phyloP scores from a whole-genome alignment of 2,888 invertebrate genomes.

The Chymomyza amoena region DNA sequence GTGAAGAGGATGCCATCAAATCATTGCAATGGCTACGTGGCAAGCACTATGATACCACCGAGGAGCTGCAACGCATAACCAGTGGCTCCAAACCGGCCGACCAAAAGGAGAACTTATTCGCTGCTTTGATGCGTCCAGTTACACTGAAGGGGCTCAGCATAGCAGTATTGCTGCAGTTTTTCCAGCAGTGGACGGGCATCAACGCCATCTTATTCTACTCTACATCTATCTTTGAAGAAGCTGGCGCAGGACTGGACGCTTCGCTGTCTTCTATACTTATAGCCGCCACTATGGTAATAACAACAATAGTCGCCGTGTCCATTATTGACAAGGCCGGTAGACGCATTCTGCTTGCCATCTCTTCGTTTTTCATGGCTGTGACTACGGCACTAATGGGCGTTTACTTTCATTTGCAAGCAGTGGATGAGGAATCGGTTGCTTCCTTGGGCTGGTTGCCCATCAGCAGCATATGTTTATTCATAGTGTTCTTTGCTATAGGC shows the following conservation, averaged over 20 bases:
- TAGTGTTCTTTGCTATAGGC: conserved; percentile 88
- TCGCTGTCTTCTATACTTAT: conserved; percentile 86
- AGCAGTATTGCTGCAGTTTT: conserved; percentile 88
- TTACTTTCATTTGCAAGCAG: conserved; percentile 81
- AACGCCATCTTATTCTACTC: conserved; percentile 90
- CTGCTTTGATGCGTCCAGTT: conserved; percentile 81
- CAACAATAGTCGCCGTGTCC: conserved; percentile 84
- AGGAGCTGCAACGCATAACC: conserved; percentile 79
- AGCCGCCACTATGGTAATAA: conserved; percentile 85
- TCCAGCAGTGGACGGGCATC: conserved; percentile 91
- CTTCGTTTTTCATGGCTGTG: conserved; percentile 80
- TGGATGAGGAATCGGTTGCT: conserved; percentile 75
- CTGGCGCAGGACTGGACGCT: conserved; percentile 77
- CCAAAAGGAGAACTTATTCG: conserved; percentile 80
- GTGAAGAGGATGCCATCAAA: conserved; percentile 82
- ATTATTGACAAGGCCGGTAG: conserved; percentile 90
- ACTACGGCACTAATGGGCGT: conserved; percentile 80
- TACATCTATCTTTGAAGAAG: conserved; percentile 83
- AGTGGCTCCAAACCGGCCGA: conserved; percentile 58
- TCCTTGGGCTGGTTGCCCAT: conserved; percentile 86
- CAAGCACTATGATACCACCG: conserved; percentile 82
- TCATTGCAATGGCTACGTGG: conserved; percentile 87
- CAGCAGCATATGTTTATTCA: conserved; percentile 85
- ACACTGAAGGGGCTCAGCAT: conserved; percentile 84
- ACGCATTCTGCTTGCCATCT: conserved; percentile 85